Conservation (phyloP, 2,888 invertebrate species). For the Scaptomyza flava region DNA sequence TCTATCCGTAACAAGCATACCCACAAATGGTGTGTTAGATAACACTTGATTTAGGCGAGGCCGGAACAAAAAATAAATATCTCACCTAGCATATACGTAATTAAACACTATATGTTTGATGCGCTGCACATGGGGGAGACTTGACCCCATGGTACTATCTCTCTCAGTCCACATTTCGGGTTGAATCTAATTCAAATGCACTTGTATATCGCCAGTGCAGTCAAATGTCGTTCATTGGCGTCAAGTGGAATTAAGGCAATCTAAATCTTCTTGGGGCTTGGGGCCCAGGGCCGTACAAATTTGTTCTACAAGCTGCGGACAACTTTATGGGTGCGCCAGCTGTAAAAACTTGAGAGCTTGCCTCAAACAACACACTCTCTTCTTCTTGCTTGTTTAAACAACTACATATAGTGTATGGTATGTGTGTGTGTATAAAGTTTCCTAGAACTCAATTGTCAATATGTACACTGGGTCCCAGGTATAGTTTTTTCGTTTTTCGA, state of each 20-base stretch:
- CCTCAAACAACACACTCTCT: neutral
- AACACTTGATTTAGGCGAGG: neutral
- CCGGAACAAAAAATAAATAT: neutral
- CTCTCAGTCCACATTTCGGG: neutral
- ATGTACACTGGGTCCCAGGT: constrained; percentile 58
- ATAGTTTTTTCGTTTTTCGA: neutral
- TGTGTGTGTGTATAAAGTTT: constrained; percentile 34
- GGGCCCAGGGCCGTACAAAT: constrained; percentile 36
- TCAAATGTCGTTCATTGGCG: constrained; percentile 63
- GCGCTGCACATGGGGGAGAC: constrained; percentile 23
- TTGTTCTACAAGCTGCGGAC: constrained; percentile 28
- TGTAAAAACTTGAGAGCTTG: neutral
- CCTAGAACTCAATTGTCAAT: constrained; percentile 69
- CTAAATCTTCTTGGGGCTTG: constrained; percentile 34
- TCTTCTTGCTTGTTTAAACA: constrained; percentile 33
- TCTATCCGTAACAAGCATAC: too few relatives aligned
- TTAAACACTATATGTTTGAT: constrained; percentile 12
- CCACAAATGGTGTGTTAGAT: neutral
- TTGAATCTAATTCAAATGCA: constrained; percentile 43
- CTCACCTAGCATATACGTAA: constrained; percentile 5
- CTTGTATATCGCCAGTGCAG: constrained; percentile 35
- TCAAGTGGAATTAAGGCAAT: constrained; percentile 76
- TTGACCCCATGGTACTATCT: constrained; percentile 17
- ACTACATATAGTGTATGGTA: constrained; percentile 1
- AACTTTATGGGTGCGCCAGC: constrained; percentile 43